Evolutionary conservation across 2,797 vertebrate species (phyloP).

Genomic region (Myotis vivesi): DNA sequence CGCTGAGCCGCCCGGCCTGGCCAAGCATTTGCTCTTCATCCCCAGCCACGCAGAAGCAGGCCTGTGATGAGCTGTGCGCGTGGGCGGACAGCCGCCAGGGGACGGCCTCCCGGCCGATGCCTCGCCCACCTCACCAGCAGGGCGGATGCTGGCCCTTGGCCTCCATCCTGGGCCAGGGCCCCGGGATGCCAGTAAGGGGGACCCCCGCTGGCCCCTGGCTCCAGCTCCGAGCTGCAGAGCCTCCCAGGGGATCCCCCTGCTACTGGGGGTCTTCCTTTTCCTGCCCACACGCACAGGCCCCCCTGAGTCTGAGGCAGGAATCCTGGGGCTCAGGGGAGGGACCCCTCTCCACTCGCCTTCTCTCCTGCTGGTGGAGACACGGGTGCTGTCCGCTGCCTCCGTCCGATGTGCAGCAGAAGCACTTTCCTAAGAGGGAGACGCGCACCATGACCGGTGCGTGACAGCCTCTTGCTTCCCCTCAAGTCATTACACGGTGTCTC

Average conservation of each 20-base stretch:
- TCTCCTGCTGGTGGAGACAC: accelerated
- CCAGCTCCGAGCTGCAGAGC: accelerated
- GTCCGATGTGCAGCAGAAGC: accelerated
- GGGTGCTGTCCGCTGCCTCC: background rate
- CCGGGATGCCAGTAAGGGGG: background rate
- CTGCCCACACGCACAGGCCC: accelerated
- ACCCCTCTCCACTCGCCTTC: no score
- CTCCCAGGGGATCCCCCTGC: background rate
- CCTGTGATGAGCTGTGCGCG: background rate
- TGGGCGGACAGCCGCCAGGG: background rate
- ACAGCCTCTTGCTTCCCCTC: background rate
- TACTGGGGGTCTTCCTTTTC: background rate
- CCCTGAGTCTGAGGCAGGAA: background rate
- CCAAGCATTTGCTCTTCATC: accelerated
- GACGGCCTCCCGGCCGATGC: no score
- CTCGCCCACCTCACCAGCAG: accelerated
- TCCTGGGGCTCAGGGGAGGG: accelerated
- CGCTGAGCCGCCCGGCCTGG: no score
- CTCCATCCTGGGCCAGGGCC: background rate
- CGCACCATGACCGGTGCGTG: accelerated
- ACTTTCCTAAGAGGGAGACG: accelerated
- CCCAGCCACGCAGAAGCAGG: background rate
- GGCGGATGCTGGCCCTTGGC: background rate
- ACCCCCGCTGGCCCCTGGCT: background rate
- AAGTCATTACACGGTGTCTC: background rate